These are phyloP conservation scores for Dione vanillae DNA, from an alignment of 2,888 invertebrate genomes.

Conservation along the genomic window DNA sequence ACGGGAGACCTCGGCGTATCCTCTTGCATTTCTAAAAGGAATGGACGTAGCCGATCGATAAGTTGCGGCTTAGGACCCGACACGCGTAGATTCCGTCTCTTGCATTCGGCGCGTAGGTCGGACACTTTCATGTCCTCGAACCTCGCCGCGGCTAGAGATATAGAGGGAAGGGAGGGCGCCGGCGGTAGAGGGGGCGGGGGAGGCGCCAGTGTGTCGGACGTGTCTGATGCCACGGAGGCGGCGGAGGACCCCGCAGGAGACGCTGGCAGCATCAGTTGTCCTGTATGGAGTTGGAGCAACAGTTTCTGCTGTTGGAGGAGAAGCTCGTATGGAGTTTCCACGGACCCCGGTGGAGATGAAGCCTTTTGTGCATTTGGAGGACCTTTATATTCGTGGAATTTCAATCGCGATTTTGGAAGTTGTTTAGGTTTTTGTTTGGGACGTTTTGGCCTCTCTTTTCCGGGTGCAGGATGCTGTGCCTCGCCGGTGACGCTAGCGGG, in stretches of 20 bases:
- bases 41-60: constrained; percentile 94
- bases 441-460: constrained; percentile 93
- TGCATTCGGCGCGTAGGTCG: constrained; percentile 96
- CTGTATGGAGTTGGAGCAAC: constrained; percentile 83
- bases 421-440: constrained; percentile 91
- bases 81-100: constrained; percentile 96
- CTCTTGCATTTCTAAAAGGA: constrained; percentile 80
- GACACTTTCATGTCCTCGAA: constrained; percentile 98
- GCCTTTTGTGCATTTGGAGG: constrained; percentile 95
- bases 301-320: constrained; percentile 97
- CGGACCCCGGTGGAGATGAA: constrained; percentile 80
- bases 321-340: constrained; percentile 95
- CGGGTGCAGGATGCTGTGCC: constrained; percentile 82
- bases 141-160: constrained; percentile 83
- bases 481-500: constrained; percentile 72
- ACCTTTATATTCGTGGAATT: constrained; percentile 95
- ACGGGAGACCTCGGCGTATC: constrained; percentile 76
- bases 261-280: constrained; percentile 84
- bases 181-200: constrained; percentile 77
- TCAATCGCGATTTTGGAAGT: constrained; percentile 88
- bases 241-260: constrained; percentile 71
- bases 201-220: constrained; percentile 70
- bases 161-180: constrained; percentile 76
- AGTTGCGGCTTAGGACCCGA: constrained; percentile 98
- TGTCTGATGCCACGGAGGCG: constrained; percentile 65